phyloP scores from a whole-genome alignment of 2,888 invertebrate genomes.

The Seira musarum region DNA sequence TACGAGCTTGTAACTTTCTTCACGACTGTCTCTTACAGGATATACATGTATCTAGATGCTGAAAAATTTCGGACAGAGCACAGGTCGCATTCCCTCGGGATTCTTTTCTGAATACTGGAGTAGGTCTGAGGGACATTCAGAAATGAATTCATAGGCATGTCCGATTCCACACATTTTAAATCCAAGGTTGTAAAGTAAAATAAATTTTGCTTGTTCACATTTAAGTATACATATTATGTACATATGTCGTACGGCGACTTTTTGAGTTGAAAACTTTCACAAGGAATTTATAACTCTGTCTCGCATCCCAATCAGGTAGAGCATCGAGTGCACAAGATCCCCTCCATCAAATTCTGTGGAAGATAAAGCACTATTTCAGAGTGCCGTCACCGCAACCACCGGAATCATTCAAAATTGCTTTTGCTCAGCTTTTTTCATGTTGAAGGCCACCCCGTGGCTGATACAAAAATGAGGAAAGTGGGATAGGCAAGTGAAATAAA shows the following conservation, averaged over 20 bases:
- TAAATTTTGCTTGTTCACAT: not conserved
- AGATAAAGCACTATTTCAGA: not conserved
- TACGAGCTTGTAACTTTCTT: not conserved
- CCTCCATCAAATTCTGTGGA: not conserved
- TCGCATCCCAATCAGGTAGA: not conserved
- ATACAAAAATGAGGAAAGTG: constrained; percentile 8
- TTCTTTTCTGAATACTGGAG: not conserved
- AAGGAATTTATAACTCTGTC: not conserved
- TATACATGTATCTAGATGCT: not conserved
- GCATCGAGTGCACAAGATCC: no score
- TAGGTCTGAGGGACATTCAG: not conserved
- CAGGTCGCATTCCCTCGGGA: not conserved
- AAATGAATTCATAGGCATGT: not conserved
- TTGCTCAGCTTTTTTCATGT: not conserved
- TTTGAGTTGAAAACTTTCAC: not conserved
- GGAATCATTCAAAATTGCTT: not conserved
- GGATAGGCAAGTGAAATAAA: not conserved
- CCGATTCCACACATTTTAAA: not conserved
- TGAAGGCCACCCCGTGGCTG: not conserved
- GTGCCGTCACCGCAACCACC: not conserved
- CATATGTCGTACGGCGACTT: not conserved
- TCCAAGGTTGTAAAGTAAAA: not conserved
- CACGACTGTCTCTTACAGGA: not conserved
- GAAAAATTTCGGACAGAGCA: not conserved
- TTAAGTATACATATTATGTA: not conserved